Evolutionary conservation across 2,113 vertebrate genomes (phyloP).

Genomic region (Nansenia antarctica): DNA sequence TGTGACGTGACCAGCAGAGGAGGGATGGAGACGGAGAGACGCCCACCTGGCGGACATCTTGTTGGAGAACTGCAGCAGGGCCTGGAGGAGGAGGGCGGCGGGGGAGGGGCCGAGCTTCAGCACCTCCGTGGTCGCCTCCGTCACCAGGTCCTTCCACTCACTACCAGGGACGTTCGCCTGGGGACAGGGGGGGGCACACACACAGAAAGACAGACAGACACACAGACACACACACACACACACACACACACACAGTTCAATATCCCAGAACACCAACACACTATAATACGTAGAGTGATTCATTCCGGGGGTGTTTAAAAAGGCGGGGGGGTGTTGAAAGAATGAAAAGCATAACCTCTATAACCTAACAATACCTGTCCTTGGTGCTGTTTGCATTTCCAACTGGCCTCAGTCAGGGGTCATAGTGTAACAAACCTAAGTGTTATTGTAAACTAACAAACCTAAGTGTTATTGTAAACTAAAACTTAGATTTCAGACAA

Average conservation of each 20-base stretch:
- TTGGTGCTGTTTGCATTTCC: slow-evolving; percentile 26
- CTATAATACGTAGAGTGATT: background rate
- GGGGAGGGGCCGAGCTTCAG: slow-evolving; percentile 85
- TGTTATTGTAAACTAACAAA: too few relatives aligned
- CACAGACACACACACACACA: background rate
- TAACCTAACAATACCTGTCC: background rate
- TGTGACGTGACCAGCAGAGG: background rate
- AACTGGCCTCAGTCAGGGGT: slow-evolving; percentile 22
- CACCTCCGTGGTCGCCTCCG: slow-evolving; percentile 89
- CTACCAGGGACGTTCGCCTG: slow-evolving; percentile 79
- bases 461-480: too few relatives aligned
- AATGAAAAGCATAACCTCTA: background rate
- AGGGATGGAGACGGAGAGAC: background rate
- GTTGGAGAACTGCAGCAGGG: slow-evolving; percentile 84
- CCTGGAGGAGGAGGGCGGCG: slow-evolving; percentile 85
- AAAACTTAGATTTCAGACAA: too few relatives aligned
- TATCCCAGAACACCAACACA: background rate
- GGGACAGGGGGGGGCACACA: too few relatives aligned
- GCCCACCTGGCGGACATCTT: slow-evolving; percentile 87
- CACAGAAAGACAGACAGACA: background rate
- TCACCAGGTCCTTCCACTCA: slow-evolving; percentile 87
- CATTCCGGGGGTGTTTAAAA: background rate
- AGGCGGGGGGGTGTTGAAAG: background rate
- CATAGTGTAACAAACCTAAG: too few relatives aligned
- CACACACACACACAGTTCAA: background rate